A percentile compares a stretch with the other conserved stretches of the same genome.
Evolutionary conservation across 2,888 invertebrate genomes (phyloP).

Genomic region (Drosophila incognita): DNA sequence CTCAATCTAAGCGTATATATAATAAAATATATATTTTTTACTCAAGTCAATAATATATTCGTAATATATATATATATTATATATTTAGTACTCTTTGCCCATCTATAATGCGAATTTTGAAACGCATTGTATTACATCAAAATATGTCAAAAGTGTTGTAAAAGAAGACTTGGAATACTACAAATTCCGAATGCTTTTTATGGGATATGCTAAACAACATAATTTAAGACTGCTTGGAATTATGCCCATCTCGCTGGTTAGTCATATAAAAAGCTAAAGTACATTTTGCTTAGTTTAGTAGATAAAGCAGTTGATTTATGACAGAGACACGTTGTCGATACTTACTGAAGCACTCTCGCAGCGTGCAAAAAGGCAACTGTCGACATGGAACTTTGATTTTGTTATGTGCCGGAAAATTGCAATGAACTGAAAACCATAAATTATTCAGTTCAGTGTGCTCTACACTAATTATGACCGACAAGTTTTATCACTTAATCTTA

Average conservation of each 20-base stretch:
- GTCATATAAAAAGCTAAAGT: background rate
- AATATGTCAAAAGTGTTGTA: background rate
- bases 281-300: background rate
- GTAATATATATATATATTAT: background rate
- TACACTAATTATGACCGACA: slow-evolving; percentile 32
- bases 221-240: background rate
- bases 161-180: background rate
- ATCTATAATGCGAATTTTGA: too few relatives aligned
- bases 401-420: slow-evolving; percentile 35
- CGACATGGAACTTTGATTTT: slow-evolving; percentile 33
- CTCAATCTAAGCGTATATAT: background rate
- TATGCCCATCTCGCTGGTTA: background rate
- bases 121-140: too few relatives aligned
- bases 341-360: slow-evolving; percentile 21
- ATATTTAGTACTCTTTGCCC: too few relatives aligned
- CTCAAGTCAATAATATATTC: too few relatives aligned
- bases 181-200: background rate
- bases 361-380: slow-evolving; percentile 2
- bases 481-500: slow-evolving; percentile 51
- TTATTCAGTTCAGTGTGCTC: slow-evolving; percentile 24
- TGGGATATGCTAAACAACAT: background rate
- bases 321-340: background rate
- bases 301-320: background rate
- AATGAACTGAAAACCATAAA: slow-evolving; percentile 27
- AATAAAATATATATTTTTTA: background rate